These are phyloP conservation scores for Metridium senile DNA, from an alignment of 92 coral and sea anemone genomes.

Conservation along the genomic window DNA sequence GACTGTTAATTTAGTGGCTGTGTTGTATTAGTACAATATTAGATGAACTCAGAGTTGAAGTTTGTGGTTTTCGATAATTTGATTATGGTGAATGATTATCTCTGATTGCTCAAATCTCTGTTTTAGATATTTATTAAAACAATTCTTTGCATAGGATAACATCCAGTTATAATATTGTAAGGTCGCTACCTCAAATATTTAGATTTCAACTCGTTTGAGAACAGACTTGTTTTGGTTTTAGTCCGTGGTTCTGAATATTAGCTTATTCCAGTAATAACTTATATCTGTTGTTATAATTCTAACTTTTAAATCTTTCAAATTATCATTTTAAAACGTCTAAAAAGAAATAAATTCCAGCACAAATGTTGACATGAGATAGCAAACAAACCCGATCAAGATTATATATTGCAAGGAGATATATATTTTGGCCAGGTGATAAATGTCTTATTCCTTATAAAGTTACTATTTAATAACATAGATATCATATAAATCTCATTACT, in stretches of 20 bases:
- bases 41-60: background rate
- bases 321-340: background rate
- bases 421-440: background rate
- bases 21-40: background rate
- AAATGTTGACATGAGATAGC: conserved; percentile 1
- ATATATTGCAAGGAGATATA: background rate
- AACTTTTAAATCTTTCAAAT: background rate
- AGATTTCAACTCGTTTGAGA: background rate
- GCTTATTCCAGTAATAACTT: too few relatives aligned
- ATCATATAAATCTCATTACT: background rate
- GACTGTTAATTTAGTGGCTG: background rate
- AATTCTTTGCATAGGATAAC: background rate
- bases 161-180: background rate
- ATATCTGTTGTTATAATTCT: background rate
- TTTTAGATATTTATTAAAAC: background rate
- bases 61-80: background rate
- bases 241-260: background rate
- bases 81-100: background rate
- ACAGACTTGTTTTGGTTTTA: too few relatives aligned
- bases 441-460: background rate
- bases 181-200: background rate
- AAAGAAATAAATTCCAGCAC: conserved; percentile 4
- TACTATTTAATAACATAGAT: background rate
- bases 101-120: background rate
- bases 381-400: background rate